phyloP scores from a whole-genome alignment of 1,140 invertebrate genomes.

The Radopholus similis region DNA sequence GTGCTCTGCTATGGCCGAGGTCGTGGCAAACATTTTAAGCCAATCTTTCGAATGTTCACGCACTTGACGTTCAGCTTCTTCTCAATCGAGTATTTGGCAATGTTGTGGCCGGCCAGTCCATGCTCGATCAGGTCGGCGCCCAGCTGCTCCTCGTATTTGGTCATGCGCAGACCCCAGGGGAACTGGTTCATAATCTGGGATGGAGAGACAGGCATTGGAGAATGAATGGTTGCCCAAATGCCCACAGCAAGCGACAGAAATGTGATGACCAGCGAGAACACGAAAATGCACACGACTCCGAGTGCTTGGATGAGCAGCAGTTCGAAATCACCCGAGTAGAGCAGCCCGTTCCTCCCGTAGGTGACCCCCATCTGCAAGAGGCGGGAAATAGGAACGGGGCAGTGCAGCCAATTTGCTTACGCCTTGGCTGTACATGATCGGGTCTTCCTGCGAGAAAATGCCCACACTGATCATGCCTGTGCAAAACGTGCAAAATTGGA shows the following conservation, averaged over 20 bases:
- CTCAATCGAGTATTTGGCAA: conserved; percentile 46
- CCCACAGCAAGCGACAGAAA: conserved; percentile 36
- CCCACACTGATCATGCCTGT: conserved; percentile 57
- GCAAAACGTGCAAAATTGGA: not conserved
- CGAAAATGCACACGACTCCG: conserved; percentile 20
- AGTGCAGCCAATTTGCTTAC: not conserved
- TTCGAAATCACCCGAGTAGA: conserved; percentile 33
- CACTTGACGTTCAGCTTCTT: conserved; percentile 50
- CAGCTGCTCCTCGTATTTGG: conserved; percentile 75
- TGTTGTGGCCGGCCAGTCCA: conserved; percentile 65
- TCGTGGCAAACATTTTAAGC: conserved; percentile 9
- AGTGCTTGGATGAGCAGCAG: conserved; percentile 31
- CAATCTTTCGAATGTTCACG: conserved; percentile 1
- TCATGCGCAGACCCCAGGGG: conserved; percentile 74
- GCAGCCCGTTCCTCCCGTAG: conserved; percentile 33
- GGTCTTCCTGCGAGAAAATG: conserved; percentile 57
- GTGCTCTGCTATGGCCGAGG: not conserved
- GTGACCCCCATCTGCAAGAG: conserved; percentile 21
- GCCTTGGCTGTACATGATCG: not conserved
- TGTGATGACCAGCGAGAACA: conserved; percentile 33
- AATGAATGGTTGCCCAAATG: not conserved
- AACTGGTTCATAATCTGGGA: conserved; percentile 71
- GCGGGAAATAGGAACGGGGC: not conserved
- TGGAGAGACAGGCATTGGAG: not conserved
- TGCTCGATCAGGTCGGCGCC: conserved; percentile 84